Conservation (phyloP, 2,888 invertebrate genomes). For the Nebria brevicollis region DNA sequence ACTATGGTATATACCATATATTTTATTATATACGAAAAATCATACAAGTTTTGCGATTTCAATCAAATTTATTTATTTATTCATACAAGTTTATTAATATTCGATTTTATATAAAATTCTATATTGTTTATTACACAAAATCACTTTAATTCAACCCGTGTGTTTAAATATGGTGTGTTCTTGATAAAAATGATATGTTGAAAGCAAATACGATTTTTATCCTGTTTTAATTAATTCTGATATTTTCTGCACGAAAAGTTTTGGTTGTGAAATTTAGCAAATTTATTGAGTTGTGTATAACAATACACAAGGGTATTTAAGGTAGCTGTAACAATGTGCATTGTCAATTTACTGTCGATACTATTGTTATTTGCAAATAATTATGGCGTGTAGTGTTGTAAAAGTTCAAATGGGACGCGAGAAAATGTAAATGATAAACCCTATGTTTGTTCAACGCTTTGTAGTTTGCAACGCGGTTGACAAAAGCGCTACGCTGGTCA, state of each 20-base stretch:
- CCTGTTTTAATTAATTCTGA: too few relatives aligned
- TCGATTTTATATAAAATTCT: neutral
- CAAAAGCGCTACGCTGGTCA: neutral
- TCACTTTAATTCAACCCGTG: too few relatives aligned
- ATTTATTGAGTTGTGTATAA: neutral
- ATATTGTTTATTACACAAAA: neutral
- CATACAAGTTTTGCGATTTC: neutral
- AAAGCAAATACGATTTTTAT: too few relatives aligned
- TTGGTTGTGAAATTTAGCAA: neutral
- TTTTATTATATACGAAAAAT: neutral
- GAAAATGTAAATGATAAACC: neutral
- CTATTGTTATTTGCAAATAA: constrained; percentile 20
- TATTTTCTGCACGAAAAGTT: too few relatives aligned
- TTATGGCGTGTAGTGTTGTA: constrained; percentile 2
- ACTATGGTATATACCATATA: neutral
- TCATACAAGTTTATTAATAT: neutral
- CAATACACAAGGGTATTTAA: neutral
- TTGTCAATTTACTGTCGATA: constrained; percentile 2
- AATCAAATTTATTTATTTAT: neutral
- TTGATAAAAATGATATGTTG: too few relatives aligned
- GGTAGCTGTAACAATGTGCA: neutral
- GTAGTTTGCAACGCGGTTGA: neutral
- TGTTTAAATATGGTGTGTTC: too few relatives aligned
- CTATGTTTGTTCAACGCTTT: neutral
- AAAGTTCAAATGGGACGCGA: neutral